Conservation (phyloP, 2,888 invertebrate species). For the Pseudolycoriella hygida region DNA sequence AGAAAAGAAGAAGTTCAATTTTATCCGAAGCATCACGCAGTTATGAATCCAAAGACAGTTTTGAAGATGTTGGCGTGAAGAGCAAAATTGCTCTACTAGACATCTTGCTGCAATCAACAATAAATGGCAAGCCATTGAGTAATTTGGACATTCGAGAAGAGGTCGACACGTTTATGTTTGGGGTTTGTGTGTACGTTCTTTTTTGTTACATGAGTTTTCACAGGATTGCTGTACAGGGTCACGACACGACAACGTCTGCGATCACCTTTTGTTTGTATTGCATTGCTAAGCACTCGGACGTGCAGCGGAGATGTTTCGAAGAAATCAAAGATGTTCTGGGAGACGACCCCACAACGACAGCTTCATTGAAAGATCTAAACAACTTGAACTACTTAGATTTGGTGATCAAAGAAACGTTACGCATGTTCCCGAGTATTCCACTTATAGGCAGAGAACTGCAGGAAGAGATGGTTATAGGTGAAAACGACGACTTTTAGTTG, state of each 20-base stretch:
- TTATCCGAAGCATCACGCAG: neutral
- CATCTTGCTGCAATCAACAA: constrained; percentile 39
- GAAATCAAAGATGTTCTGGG: constrained; percentile 20
- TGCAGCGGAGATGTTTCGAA: constrained; percentile 17
- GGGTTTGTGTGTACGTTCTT: constrained; percentile 16
- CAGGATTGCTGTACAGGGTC: constrained; percentile 17
- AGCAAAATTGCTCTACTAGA: constrained; percentile 46
- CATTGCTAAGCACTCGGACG: constrained; percentile 18
- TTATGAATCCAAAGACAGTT: constrained; percentile 12
- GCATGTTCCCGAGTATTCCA: constrained; percentile 25
- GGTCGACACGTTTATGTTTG: constrained; percentile 60
- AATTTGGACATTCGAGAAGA: constrained; percentile 45
- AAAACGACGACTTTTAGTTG: too few relatives aligned
- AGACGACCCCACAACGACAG: constrained; percentile 17
- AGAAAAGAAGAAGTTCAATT: too few relatives aligned
- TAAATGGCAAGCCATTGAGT: constrained; percentile 38
- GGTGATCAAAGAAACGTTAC: constrained; percentile 25
- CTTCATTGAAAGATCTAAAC: constrained; percentile 19
- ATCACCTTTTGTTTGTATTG: constrained; percentile 18
- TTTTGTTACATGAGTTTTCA: neutral
- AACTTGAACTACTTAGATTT: constrained; percentile 25
- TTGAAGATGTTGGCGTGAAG: constrained; percentile 13
- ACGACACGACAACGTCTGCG: constrained; percentile 28
- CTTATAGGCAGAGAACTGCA: constrained; percentile 17
- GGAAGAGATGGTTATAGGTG: constrained; percentile 22